Percentiles rank a stretch among this genome's conserved stretches.
Evolutionary conservation across 2,888 invertebrate genomes (phyloP).

Genomic region (Xanthia togata): DNA sequence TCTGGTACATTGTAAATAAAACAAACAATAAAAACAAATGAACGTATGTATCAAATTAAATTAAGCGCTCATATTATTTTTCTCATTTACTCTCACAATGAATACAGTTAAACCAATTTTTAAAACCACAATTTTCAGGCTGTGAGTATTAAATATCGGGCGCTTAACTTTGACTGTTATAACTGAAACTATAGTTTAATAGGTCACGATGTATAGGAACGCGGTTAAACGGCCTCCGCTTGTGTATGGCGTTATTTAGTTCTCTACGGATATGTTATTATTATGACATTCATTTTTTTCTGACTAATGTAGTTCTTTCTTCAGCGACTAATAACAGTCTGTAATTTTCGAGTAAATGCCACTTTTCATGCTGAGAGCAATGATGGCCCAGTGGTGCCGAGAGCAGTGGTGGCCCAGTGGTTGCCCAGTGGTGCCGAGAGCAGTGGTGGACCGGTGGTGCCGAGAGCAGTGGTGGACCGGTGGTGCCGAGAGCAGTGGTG

Average conservation of each 20-base stretch:
- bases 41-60: slow-evolving; percentile 5
- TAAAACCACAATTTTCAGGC: slow-evolving; percentile 37
- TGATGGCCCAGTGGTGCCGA: too few species aligned
- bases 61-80: slow-evolving; percentile 9
- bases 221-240: slow-evolving; percentile 36
- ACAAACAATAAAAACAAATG: slow-evolving; percentile 11
- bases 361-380: not conserved
- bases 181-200: slow-evolving; percentile 52
- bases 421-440: too few species aligned
- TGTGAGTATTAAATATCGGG: slow-evolving; percentile 49
- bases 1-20: not conserved
- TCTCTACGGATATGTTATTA: slow-evolving; percentile 1
- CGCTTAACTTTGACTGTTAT: slow-evolving; percentile 40
- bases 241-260: slow-evolving; percentile 45
- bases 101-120: slow-evolving; percentile 36
- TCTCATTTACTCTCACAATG: slow-evolving; percentile 30
- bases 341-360: not conserved
- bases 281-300: slow-evolving; percentile 15
- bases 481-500: too few species aligned
- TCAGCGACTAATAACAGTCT: not conserved
- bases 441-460: too few species aligned
- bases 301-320: not conserved
- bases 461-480: too few species aligned
- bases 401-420: too few species aligned
- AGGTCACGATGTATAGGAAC: slow-evolving; percentile 47